phyloP scores from a whole-genome alignment of 2,113 vertebrate species.

The Accipiter virgatus region DNA sequence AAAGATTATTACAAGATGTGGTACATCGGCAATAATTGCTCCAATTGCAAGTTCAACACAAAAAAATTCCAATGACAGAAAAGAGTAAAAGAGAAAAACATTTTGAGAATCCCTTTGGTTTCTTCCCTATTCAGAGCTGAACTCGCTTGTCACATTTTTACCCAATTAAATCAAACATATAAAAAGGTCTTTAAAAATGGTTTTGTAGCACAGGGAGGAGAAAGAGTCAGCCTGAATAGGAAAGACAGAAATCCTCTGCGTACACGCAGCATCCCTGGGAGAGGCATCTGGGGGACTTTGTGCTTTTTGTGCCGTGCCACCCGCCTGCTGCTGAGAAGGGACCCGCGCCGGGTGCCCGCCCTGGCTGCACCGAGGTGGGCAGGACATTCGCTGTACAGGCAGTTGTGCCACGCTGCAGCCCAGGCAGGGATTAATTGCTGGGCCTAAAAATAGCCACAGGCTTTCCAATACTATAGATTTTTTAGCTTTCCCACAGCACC shows the following conservation, averaged over 20 bases:
- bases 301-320: neutral
- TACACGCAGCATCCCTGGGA: neutral
- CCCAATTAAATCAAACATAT: neutral
- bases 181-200: neutral
- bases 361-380: neutral
- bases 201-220: neutral
- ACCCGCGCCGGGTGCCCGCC: fast-evolving
- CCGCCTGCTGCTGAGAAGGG: neutral
- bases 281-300: neutral
- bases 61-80: neutral
- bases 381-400: neutral
- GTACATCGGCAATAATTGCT: neutral
- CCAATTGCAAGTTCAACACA: neutral
- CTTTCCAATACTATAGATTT: neutral
- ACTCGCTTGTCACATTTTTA: neutral
- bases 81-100: neutral
- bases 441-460: neutral
- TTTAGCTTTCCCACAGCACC: neutral
- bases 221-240: neutral
- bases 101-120: neutral
- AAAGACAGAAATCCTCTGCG: neutral
- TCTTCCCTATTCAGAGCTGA: neutral
- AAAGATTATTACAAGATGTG: neutral
- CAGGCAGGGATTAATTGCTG: neutral
- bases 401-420: neutral